Evolutionary conservation across 2,888 invertebrate species (phyloP), one percentile per base, ranked within the genome.

Genomic region (Hanleya hanleyi): DNA sequence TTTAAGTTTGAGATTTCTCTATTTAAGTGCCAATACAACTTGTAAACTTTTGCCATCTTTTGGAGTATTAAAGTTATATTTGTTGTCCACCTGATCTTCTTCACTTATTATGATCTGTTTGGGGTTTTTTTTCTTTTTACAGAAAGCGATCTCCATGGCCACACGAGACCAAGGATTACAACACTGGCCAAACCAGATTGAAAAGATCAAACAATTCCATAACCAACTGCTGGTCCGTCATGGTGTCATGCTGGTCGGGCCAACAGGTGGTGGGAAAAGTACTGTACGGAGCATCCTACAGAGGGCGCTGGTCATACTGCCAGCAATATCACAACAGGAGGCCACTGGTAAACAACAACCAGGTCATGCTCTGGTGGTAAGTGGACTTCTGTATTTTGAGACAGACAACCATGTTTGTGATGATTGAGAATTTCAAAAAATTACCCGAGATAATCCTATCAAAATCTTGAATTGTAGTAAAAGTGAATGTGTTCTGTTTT

Each of bases 181-280:
- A 76, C 79, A 82, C 71, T 90, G 90, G 90, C 85, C 89, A 0
- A 82, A 82, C 37, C 90, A 90, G 83, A 82, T 87, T 15, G 89
- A 89, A 35, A 89, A 90, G 76, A 88, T 90, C 15, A 86, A 88
- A 61, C 90, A 90, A 83, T 84, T 90, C n/a, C 85, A 90, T 77
- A 89, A 84, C 77, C 90, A 90, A 84, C 87, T 90, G 67, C 77
- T 88, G 75, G 89, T 90, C 5, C 83, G 90, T 7, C 90, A 90
- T 70, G 90, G 90, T 1, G 88, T 90, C 51, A 90, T 90, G 90
- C 77, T 90, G 71, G 89, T 90, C 4, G 90, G 90, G 4, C 90
- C 90, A 0, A 88, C 90, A 3, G 88, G 90, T 35, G 89, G 90
- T 4, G 90, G 90, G 4, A 90, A 90, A 79, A 88, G 89, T 0